Percentiles rank a stretch among this genome's conserved stretches.
phyloP scores from a whole-genome alignment of 2,888 invertebrate species.

The Hydrotaea cyrtoneurina region DNA sequence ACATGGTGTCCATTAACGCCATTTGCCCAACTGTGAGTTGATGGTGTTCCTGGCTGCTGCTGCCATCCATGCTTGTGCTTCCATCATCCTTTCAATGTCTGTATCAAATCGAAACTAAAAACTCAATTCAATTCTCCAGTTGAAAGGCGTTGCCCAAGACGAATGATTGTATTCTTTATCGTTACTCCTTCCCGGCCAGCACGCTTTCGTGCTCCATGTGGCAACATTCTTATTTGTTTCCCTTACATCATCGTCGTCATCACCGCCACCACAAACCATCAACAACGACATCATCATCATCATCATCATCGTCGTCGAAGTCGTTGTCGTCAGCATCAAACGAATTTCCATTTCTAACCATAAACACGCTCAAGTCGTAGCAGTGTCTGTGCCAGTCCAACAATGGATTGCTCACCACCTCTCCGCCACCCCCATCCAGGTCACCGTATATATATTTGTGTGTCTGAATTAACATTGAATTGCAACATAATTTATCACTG shows the following conservation, averaged over 20 bases:
- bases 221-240: constrained; percentile 42
- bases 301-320: constrained; percentile 39
- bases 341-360: constrained; percentile 58
- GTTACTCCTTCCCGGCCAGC: neutral
- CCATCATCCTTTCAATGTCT: constrained; percentile 22
- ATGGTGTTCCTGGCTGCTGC: neutral
- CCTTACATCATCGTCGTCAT: constrained; percentile 22
- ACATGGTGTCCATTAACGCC: constrained; percentile 67
- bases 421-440: neutral
- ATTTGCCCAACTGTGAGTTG: constrained; percentile 42
- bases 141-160: constrained; percentile 61
- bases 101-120: constrained; percentile 39
- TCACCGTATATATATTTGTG: constrained; percentile 18
- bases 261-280: neutral
- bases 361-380: constrained; percentile 16
- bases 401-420: neutral
- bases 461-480: constrained; percentile 64
- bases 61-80: neutral
- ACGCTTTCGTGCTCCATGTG: constrained; percentile 12
- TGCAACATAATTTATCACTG: constrained; percentile 70
- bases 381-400: constrained; percentile 13
- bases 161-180: constrained; percentile 47
- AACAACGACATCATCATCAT: neutral
- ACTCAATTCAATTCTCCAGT: constrained; percentile 47
- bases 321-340: constrained; percentile 15